phyloP scores from a whole-genome alignment of 2,113 vertebrate genomes.

The Eidolon helvum region DNA sequence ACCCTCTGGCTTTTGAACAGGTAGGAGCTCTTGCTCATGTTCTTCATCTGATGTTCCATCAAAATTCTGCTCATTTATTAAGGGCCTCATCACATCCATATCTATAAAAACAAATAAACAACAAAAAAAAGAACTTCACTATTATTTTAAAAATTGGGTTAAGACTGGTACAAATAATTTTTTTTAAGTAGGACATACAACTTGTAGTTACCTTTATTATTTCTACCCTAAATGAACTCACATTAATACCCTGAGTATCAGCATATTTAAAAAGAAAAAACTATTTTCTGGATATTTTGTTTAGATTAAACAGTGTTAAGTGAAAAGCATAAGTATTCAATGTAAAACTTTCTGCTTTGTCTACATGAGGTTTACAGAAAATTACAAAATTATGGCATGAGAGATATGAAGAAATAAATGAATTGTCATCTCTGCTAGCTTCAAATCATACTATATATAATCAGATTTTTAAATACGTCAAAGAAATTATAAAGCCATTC shows the following conservation, averaged over 20 bases:
- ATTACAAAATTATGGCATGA: background rate
- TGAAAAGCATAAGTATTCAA: background rate
- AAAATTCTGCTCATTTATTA: conserved; percentile 84
- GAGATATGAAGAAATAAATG: conserved; percentile 22
- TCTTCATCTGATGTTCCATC: conserved; percentile 85
- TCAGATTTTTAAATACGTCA: background rate
- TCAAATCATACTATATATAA: background rate
- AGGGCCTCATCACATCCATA: conserved; percentile 88
- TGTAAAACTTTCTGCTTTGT: background rate
- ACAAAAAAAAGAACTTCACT: conserved; percentile 1
- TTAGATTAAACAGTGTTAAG: background rate
- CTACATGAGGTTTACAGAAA: background rate
- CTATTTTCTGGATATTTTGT: background rate
- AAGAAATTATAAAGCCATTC: background rate
- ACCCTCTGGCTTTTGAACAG: conserved; percentile 81
- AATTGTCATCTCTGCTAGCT: background rate
- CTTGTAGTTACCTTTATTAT: background rate
- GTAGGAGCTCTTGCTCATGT: conserved; percentile 73
- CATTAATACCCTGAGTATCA: background rate
- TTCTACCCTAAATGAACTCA: background rate
- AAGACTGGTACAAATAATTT: background rate
- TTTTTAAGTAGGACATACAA: background rate
- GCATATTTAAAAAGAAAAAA: background rate
- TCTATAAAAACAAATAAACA: conserved; percentile 75
- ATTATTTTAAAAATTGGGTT: background rate